These are phyloP conservation scores for Scalopus aquaticus DNA, from an alignment of 2,113 vertebrate species.

Conservation along the genomic window DNA sequence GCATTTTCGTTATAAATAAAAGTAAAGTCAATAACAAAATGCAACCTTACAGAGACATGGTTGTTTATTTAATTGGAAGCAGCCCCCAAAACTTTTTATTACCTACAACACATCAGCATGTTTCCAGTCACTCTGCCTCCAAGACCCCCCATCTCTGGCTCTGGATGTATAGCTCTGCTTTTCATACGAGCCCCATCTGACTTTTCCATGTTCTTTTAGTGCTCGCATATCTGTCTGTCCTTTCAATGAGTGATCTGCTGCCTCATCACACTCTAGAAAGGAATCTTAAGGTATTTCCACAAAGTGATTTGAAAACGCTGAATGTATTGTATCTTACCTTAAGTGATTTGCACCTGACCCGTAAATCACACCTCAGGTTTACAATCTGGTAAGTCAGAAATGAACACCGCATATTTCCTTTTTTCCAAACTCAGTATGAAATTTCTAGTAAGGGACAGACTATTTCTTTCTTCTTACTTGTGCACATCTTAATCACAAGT, in stretches of 20 bases:
- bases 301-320: background rate
- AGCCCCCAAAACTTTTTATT: background rate
- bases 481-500: background rate
- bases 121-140: background rate
- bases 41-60: background rate
- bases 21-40: background rate
- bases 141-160: background rate
- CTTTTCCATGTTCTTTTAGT: background rate
- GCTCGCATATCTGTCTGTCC: background rate
- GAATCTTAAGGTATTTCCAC: background rate
- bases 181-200: background rate
- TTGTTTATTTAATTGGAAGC: background rate
- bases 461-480: constrained; percentile 22
- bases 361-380: background rate
- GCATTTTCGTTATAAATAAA: background rate
- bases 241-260: background rate
- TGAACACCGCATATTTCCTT: background rate
- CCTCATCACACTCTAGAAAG: background rate
- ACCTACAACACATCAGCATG: background rate
- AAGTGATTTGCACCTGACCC: too few species aligned
- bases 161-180: background rate
- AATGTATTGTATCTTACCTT: background rate
- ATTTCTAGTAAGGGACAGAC: background rate
- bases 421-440: background rate
- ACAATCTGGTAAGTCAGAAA: constrained; percentile 18